Evolutionary conservation across 2,888 invertebrate species (phyloP).

Genomic region (Tupiocoris notatus): DNA sequence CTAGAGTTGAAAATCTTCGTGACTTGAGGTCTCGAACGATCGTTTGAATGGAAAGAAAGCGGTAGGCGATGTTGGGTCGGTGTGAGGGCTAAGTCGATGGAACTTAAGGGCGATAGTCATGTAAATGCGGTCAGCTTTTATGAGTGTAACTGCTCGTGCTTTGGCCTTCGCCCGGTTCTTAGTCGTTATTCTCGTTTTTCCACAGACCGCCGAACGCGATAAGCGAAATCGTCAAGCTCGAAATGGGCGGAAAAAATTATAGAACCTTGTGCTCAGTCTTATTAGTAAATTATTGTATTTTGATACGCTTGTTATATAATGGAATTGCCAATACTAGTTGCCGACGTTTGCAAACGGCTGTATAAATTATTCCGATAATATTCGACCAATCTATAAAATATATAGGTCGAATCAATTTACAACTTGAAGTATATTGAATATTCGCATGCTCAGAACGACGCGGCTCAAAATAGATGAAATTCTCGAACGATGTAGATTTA

Average conservation of each 20-base stretch:
- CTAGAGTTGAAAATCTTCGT: background rate
- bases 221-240: background rate
- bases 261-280: background rate
- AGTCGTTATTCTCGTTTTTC: background rate
- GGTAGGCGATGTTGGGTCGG: background rate
- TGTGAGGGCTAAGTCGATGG: background rate
- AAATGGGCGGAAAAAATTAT: no score
- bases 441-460: no score
- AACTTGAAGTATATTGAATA: no score
- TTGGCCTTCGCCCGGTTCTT: no score
- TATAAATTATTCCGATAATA: no score
- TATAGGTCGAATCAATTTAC: no score
- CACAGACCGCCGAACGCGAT: background rate
- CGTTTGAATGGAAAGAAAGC: background rate
- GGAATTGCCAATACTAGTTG: background rate
- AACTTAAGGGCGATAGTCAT: constrained; percentile 6
- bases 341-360: background rate
- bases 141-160: constrained; percentile 19
- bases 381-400: no score
- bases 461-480: no score
- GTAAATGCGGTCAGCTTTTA: constrained; percentile 23
- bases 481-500: no score
- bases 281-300: background rate
- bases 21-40: background rate
- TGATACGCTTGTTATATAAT: background rate